phyloP scores from a whole-genome alignment of 37 sponge, comb jelly and placozoan genomes.

The Cliona cf. orientalis region DNA sequence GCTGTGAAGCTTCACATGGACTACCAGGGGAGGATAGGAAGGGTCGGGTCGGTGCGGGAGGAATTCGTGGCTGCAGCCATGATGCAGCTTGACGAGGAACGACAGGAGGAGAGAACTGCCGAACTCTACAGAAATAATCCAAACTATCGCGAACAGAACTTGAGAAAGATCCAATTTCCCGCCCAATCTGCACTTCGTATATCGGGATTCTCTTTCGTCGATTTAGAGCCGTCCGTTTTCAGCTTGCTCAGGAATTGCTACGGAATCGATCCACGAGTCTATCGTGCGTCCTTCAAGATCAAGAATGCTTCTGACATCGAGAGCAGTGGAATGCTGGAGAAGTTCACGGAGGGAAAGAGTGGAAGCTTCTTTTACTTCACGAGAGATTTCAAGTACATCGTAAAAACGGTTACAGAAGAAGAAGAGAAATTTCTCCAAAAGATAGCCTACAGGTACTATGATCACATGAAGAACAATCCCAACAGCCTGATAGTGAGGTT shows the following conservation, averaged over 20 bases:
- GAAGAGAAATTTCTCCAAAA: conserved; percentile 72
- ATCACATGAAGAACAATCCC: conserved; percentile 80
- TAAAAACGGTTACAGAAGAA: conserved; percentile 80
- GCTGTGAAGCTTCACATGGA: conserved; percentile 41
- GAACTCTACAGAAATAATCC: conserved; percentile 29
- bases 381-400: conserved; percentile 80
- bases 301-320: conserved; percentile 70
- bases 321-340: conserved; percentile 83
- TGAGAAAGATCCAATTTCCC: conserved; percentile 46
- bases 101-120: conserved; percentile 26
- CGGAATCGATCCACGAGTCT: conserved; percentile 49
- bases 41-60: conserved; percentile 52
- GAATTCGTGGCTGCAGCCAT: conserved; percentile 49
- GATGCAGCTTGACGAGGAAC: conserved; percentile 52
- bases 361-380: conserved; percentile 97
- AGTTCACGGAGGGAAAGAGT: conserved; percentile 94
- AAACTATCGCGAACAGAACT: conserved; percentile 32
- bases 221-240: conserved; percentile 81
- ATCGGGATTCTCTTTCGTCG: conserved; percentile 69
- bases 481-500: conserved; percentile 81
- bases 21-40: not conserved
- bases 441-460: conserved; percentile 66
- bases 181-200: conserved; percentile 19
- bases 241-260: conserved; percentile 54
- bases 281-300: conserved; percentile 74